Conservation (phyloP, 2,113 vertebrate genomes). For the Brienomyrus brachyistius region DNA sequence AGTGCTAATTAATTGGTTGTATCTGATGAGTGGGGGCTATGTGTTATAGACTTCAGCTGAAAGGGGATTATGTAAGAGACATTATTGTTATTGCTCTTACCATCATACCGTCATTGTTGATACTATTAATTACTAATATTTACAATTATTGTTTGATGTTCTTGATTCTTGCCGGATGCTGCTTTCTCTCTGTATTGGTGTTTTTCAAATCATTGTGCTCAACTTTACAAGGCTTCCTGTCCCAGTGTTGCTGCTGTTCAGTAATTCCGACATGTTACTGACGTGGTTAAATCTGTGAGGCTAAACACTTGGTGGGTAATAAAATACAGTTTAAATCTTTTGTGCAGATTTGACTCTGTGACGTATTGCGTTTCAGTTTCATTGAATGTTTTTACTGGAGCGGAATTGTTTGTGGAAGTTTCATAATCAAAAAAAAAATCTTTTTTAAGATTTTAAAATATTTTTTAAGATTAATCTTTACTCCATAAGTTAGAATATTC, state of each 20-base stretch:
- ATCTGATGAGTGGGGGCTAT: not conserved
- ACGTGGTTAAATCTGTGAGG: conserved; percentile 60
- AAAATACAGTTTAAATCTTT: conserved; percentile 59
- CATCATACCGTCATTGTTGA: conserved; percentile 27
- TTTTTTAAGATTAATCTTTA: not conserved
- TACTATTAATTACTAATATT: conserved; percentile 27
- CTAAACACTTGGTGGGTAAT: conserved; percentile 64
- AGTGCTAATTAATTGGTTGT: not conserved
- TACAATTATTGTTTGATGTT: conserved; percentile 19
- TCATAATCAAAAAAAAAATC: not conserved
- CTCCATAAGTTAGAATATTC: not conserved
- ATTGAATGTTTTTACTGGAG: not conserved
- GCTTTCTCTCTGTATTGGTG: conserved; percentile 51
- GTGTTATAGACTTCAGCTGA: conserved; percentile 45
- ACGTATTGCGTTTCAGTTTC: not conserved
- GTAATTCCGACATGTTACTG: conserved; percentile 55
- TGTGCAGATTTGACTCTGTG: not conserved
- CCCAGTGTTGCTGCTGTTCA: conserved; percentile 45
- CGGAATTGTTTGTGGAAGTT: not conserved
- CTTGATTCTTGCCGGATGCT: conserved; percentile 51
- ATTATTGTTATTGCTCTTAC: conserved; percentile 43
- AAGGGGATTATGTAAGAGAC: conserved; percentile 42
- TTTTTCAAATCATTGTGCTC: conserved; percentile 44
- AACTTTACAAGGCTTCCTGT: conserved; percentile 15
- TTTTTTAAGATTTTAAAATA: not conserved